A percentile compares a stretch with the other conserved stretches of the same genome.
These are phyloP conservation scores for Aphidius gifuensis DNA, from an alignment of 1,140 invertebrate species.

Conservation along the genomic window DNA sequence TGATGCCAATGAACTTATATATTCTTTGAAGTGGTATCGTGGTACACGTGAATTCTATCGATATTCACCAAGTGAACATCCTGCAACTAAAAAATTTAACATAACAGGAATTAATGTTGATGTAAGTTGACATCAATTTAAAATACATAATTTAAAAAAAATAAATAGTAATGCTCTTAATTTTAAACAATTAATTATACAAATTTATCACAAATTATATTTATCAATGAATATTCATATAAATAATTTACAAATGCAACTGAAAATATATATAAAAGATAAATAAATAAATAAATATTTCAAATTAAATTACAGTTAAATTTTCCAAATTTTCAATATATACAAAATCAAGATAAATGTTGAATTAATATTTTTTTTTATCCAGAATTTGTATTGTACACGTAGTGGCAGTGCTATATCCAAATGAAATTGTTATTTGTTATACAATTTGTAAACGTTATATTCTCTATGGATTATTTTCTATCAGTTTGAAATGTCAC, in stretches of 20 bases:
- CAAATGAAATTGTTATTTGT: conserved; percentile 19
- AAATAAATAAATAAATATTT: background rate
- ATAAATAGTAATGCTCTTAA: too few species aligned
- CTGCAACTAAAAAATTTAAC: conserved; percentile 68
- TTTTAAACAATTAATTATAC: too few species aligned
- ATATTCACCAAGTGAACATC: conserved; percentile 65
- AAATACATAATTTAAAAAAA: too few species aligned
- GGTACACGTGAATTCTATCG: conserved; percentile 71
- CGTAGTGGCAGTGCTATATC: conserved; percentile 19
- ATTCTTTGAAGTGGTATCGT: conserved; percentile 82
- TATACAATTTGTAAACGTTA: conserved; percentile 14
- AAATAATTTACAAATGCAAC: background rate
- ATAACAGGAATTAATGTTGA: conserved; percentile 70
- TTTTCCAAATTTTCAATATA: too few species aligned
- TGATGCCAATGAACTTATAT: conserved; percentile 62
- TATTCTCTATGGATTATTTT: conserved; percentile 17
- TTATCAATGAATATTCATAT: background rate
- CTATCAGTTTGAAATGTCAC: conserved; percentile 21
- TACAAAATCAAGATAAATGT: background rate
- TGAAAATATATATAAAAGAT: too few species aligned
- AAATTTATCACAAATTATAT: too few species aligned
- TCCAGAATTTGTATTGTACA: background rate
- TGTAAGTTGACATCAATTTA: conserved; percentile 58
- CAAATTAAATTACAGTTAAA: background rate
- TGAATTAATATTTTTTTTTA: too few species aligned